A percentile compares a stretch with the other conserved stretches of the same genome.
Conservation (phyloP, 2,797 vertebrate genomes). For the Periophthalmus magnuspinnatus region DNA sequence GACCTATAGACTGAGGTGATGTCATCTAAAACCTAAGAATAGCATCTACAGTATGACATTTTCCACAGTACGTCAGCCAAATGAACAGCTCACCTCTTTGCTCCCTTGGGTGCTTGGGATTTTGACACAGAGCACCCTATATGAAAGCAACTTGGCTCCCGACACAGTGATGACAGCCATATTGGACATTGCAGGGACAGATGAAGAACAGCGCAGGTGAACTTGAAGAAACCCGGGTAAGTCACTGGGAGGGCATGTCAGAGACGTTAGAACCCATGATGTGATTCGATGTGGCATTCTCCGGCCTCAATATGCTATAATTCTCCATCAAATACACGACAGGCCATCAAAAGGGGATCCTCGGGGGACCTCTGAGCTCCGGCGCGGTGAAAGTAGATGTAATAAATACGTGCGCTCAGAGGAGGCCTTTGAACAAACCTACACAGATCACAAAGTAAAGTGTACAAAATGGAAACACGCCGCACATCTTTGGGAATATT, state of each 20-base stretch:
- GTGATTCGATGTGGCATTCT: slow-evolving; percentile 24
- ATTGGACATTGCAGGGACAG: slow-evolving; percentile 11
- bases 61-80: neutral
- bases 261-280: slow-evolving; percentile 14
- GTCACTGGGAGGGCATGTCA: slow-evolving; percentile 43
- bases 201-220: neutral
- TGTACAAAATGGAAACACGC: slow-evolving; percentile 2
- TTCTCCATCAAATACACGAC: slow-evolving; percentile 34
- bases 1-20: too few relatives aligned
- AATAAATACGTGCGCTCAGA: slow-evolving; percentile 32
- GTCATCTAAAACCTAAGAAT: too few relatives aligned
- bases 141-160: neutral
- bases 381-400: slow-evolving; percentile 22
- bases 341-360: slow-evolving; percentile 34
- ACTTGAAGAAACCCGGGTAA: slow-evolving; percentile 13
- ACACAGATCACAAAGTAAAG: slow-evolving; percentile 4
- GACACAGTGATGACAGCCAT: neutral
- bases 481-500: neutral
- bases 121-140: neutral
- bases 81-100: neutral
- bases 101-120: slow-evolving; percentile 19
- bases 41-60: neutral
- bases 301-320: slow-evolving; percentile 18
- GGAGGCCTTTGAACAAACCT: slow-evolving; percentile 5
- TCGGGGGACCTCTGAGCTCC: slow-evolving; percentile 27